Evolutionary conservation across 1,140 invertebrate genomes (phyloP), one percentile per base, ranked within the genome.

Genomic region (Orchesella cincta): DNA sequence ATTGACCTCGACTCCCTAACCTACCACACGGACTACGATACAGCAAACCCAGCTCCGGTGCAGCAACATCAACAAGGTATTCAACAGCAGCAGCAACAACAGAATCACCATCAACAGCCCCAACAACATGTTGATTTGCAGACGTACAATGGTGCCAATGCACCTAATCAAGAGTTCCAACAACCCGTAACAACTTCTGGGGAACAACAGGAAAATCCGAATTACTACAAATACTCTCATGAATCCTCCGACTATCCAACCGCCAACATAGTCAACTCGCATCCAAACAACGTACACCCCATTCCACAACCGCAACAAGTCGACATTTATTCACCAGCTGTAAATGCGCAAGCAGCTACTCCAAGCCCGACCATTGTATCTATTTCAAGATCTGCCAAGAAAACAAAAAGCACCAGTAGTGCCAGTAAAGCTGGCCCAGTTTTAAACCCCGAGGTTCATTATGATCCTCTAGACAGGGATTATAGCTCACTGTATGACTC

Each of bases 1-100:
- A 67, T 67, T 67, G 62, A 67, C 62, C 62, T 67, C 23, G 62
- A 67, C 62, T 8, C 62, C 23, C 5, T 67, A 67, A 67, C 62
- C 62, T 67, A 67, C 29, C 62, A 67, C 26, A 67, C 62, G 14
- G 62, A 67, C 62, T 67, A 67, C 62, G 62, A 67, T n/a, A 31
- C 62, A 31, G 28, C 1, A 2, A 67, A 67, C 31, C 1, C 31
- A 33, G 26, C 62, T 3, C 26, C 26, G 5, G 23, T 3, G 1
- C n/a, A 2, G 5, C 62, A 8, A 31, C 62, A 67, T 8, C 26
- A 14, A 16, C 8, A 18, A 12, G 31, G 5, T 31, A 12, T 14
- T 31, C 62, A 67, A 31, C 62, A 67, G 33, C 62, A 26, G 29
- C 62, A 31, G 54, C 54, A 67, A n/a, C 29, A 29, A 33, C 28